Evolutionary conservation across 2,797 vertebrate species (phyloP), one percentile per base, ranked within the genome.

Genomic region (Saguinus oedipus): DNA sequence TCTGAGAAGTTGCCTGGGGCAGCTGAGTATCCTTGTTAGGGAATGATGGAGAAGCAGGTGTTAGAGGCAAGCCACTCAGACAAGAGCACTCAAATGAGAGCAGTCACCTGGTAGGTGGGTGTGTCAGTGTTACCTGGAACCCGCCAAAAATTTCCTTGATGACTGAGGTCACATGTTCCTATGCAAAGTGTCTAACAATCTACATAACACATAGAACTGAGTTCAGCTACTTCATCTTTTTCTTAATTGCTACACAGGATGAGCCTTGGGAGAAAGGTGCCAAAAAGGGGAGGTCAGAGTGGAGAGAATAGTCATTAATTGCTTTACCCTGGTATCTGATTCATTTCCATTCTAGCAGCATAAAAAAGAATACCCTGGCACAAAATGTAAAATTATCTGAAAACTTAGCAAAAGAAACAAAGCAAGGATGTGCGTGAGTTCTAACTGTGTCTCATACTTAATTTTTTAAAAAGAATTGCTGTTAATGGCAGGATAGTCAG

Each of bases 391-490:
- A 78, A 85, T 93, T 84, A 85, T 36, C 9, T 59, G 33, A 85
- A 33, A 88, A 88, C 84, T 74, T 64, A 92, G 46, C 46, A 88
- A 85, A 87, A 95, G 26, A 96, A 94, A 85, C 13, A 86, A 89
- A 87, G 36, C 15, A 70, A 81, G 20, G 36, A 26, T 11, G 5
- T 76, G 10, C 78, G 70, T 36, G 26, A 82, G 90, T 76, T 88
- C 42, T 96, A 27, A 30, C 10, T 1, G 0, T 53, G 42, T 68
- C 33, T 76, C 22, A 30, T 5, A 75, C 78, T 46, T 85, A 57
- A 27, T 36, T 27, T 81, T 82, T 89, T 84, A 46, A 39, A 81
- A 88, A 57, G 22, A 85, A 50, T 1, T 33, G 15, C n/a, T 50
- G 17, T 78, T 92, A 92, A 44, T 50, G 3, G 42, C 75, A 19